Evolutionary conservation across 2,888 invertebrate genomes (phyloP).

Genomic region (Trachelus iudaicus): DNA sequence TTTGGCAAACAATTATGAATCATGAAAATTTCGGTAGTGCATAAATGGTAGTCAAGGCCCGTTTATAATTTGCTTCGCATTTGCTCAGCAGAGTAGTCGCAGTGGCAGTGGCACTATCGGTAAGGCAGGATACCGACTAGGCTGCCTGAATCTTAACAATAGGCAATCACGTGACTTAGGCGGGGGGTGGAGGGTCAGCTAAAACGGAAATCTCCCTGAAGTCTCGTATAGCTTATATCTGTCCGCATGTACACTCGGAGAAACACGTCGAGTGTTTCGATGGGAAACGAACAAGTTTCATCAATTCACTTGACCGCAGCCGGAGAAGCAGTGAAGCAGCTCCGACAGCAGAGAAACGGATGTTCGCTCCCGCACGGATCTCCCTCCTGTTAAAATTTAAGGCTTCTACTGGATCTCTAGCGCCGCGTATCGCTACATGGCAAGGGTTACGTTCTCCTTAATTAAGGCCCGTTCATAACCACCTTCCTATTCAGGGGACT

Average conservation of each 20-base stretch:
- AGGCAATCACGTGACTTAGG: background rate
- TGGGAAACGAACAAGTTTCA: background rate
- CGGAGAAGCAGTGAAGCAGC: background rate
- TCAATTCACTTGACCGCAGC: background rate
- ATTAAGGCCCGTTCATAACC: background rate
- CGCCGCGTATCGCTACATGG: background rate
- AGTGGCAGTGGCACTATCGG: background rate
- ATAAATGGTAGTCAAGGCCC: conserved; percentile 47
- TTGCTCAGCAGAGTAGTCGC: background rate
- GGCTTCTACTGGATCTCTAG: background rate
- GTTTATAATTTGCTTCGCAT: conserved; percentile 44
- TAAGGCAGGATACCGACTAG: background rate
- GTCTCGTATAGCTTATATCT: conserved; percentile 7
- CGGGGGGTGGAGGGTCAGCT: background rate
- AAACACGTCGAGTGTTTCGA: background rate
- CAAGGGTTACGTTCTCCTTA: background rate
- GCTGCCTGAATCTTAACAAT: background rate
- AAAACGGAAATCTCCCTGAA: conserved; percentile 16
- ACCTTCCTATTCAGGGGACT: background rate
- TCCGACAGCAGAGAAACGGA: background rate
- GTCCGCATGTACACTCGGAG: background rate
- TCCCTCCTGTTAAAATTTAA: background rate
- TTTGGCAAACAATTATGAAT: too few species aligned
- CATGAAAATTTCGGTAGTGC: background rate
- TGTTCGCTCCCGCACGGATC: background rate